These are phyloP conservation scores for Idaea dimidiata DNA, from an alignment of 2,888 invertebrate genomes.

Conservation along the genomic window DNA sequence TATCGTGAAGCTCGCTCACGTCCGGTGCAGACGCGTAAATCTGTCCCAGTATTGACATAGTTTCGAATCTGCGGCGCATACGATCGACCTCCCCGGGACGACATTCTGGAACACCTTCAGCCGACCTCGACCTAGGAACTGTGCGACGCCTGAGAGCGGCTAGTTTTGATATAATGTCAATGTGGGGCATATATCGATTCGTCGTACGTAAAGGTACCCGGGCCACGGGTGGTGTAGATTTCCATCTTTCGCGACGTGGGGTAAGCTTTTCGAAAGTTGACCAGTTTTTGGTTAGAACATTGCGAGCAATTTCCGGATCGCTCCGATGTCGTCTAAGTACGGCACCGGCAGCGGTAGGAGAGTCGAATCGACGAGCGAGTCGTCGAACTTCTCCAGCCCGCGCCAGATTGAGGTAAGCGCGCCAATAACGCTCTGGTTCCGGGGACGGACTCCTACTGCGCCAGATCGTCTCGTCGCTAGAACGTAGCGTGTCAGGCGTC, in stretches of 20 bases:
- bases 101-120: slow-evolving; percentile 73
- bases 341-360: slow-evolving; percentile 77
- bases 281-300: slow-evolving; percentile 75
- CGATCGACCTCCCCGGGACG: slow-evolving; percentile 86
- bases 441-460: slow-evolving; percentile 88
- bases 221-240: slow-evolving; percentile 83
- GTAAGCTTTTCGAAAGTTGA: slow-evolving; percentile 66
- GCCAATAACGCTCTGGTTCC: slow-evolving; percentile 85
- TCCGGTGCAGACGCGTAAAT: slow-evolving; percentile 91
- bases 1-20: slow-evolving; percentile 87
- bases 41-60: slow-evolving; percentile 86
- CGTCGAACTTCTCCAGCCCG: slow-evolving; percentile 89
- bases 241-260: slow-evolving; percentile 49
- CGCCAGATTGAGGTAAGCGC: slow-evolving; percentile 85
- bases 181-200: slow-evolving; percentile 92
- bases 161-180: slow-evolving; percentile 93
- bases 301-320: slow-evolving; percentile 87
- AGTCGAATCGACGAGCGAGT: slow-evolving; percentile 89
- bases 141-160: slow-evolving; percentile 82
- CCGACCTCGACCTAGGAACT: slow-evolving; percentile 71
- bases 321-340: slow-evolving; percentile 85
- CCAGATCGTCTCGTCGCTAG: slow-evolving; percentile 84
- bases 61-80: slow-evolving; percentile 86
- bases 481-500: slow-evolving; percentile 78
- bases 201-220: slow-evolving; percentile 82